Base-by-base conservation (phyloP, 2,888 invertebrate genomes). In the Prenolepis imparis region DNA sequence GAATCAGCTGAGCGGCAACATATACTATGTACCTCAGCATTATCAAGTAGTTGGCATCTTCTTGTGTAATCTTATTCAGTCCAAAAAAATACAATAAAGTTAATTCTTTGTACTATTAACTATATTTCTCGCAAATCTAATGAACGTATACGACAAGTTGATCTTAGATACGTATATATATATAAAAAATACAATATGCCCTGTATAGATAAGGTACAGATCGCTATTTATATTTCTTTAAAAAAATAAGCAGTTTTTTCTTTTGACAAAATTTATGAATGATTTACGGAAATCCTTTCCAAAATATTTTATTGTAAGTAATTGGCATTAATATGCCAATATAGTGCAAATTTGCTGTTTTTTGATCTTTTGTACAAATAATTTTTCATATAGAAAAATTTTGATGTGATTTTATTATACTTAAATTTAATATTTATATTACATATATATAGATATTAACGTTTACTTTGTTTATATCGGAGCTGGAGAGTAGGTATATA, bases 1-100 rank as follows among this genome's bases (percentile, higher is more conserved):
- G 87, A 12, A 87, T 72, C 39, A 87, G 57, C 39, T 86, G 84
- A 18, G 52, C 72, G 18, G 44, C 0, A 1, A 72, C 61, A 28
- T 70, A 85, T 1, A 41, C 3, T 18, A 80, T 3, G n/a, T 70
- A 81, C 6, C 61, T 80, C 4, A 63, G 0, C 3, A 39, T 18
- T 57, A 81, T 64, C 0, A 74, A 36, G 41, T 57, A 1, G 6
- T 48, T 6, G 15, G 59, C 21, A 8, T 72, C 12, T 39, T 73
- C 41, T 1, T 74, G 73, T 39, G 81, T 59, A 4, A 81, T 39
- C 72, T 74, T 3, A 28, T 28, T 21, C 0, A 59, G 0, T 18
- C 24, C 66, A 24, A 57, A 55, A 55, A 55, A 55, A 5, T 41
- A 11, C n/a, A 67, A 67, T 1, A 18, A n/a, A 11, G 18, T 77